phyloP scores from a whole-genome alignment of 1,140 invertebrate species.

The Ylistrum balloti region DNA sequence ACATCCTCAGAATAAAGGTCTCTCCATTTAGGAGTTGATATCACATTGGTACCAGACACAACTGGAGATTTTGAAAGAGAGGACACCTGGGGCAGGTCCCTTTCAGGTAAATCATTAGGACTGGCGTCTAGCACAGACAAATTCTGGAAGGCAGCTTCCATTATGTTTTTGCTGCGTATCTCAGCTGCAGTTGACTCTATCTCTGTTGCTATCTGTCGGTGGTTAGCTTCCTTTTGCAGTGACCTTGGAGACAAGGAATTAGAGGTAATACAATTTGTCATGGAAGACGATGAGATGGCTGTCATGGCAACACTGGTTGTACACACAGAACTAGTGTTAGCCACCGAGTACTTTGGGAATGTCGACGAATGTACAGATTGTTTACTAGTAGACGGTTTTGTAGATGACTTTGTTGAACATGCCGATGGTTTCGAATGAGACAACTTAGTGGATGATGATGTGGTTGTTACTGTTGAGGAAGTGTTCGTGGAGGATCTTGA shows the following conservation, averaged over 20 bases:
- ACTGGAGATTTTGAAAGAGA: background rate
- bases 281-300: conserved; percentile 48
- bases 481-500: conserved; percentile 22
- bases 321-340: conserved; percentile 23
- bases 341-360: conserved; percentile 22
- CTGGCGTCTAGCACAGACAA: conserved; percentile 65
- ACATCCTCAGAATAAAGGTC: background rate
- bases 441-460: background rate
- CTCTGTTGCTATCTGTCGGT: conserved; percentile 64
- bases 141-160: conserved; percentile 58
- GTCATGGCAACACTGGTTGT: conserved; percentile 6
- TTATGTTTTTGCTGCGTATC: conserved; percentile 61
- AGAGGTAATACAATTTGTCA: conserved; percentile 41
- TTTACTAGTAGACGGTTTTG: conserved; percentile 24
- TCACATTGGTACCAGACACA: conserved; percentile 8
- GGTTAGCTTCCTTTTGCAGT: conserved; percentile 46
- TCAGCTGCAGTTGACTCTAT: conserved; percentile 69
- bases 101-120: conserved; percentile 71
- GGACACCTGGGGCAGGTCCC: conserved; percentile 54
- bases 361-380: conserved; percentile 32
- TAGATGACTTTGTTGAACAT: background rate
- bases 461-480: conserved; percentile 45
- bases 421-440: background rate
- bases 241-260: conserved; percentile 45
- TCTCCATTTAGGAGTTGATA: background rate